phyloP scores from a whole-genome alignment of 2,113 vertebrate genomes.

The Pogonocichla stellata region DNA sequence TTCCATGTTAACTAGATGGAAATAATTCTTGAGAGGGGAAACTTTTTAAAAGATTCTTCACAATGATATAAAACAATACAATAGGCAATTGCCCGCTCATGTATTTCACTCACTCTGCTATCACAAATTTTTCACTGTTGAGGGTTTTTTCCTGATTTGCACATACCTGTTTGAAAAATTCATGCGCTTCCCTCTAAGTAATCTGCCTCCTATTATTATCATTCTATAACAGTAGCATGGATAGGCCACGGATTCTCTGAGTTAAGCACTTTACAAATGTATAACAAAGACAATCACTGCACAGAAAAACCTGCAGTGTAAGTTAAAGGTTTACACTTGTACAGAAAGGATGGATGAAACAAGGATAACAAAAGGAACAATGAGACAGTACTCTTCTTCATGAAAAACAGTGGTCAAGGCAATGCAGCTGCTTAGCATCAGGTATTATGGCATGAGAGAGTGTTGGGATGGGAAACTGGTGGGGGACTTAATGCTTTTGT shows the following conservation, averaged over 20 bases:
- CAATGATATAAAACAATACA: slow-evolving; percentile 39
- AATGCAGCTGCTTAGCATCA: neutral
- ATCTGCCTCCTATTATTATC: neutral
- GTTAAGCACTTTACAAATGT: slow-evolving; percentile 13
- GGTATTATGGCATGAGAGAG: neutral
- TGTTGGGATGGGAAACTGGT: neutral
- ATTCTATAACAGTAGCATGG: neutral
- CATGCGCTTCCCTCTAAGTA: slow-evolving; percentile 2
- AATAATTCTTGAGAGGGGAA: slow-evolving; percentile 45
- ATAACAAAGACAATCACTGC: slow-evolving; percentile 9
- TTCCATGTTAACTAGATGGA: slow-evolving; percentile 33
- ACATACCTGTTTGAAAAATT: slow-evolving; percentile 16
- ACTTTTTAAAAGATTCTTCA: slow-evolving; percentile 37
- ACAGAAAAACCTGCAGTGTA: neutral
- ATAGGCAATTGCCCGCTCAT: slow-evolving; percentile 11
- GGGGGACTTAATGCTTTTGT: neutral
- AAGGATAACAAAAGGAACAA: neutral
- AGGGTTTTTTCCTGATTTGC: neutral
- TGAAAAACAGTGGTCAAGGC: slow-evolving; percentile 20
- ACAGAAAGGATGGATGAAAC: slow-evolving; percentile 27
- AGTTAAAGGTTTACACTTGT: slow-evolving; percentile 18
- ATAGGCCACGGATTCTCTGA: slow-evolving; percentile 6
- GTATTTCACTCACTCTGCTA: neutral
- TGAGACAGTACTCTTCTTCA: neutral
- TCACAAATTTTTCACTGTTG: neutral